Conservation (phyloP, 2,888 invertebrate genomes). For the Drosophila falleni region DNA sequence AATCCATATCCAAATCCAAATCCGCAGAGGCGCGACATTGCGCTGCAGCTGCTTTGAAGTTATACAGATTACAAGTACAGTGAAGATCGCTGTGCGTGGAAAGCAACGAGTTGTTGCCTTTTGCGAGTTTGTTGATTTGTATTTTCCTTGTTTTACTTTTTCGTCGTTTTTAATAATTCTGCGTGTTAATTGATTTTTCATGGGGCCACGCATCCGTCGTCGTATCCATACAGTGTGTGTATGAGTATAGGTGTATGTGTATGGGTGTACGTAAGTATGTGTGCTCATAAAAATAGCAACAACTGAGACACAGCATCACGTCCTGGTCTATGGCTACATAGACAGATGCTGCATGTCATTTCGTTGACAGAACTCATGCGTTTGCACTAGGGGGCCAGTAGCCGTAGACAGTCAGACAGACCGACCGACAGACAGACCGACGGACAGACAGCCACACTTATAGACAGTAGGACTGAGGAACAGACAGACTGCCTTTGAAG, state of each 20-base stretch:
- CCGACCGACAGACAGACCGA: slow-evolving; percentile 26
- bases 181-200: slow-evolving; percentile 82
- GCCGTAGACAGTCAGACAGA: slow-evolving; percentile 29
- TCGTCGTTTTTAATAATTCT: slow-evolving; percentile 77
- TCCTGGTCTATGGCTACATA: slow-evolving; percentile 72
- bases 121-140: slow-evolving; percentile 21
- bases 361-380: slow-evolving; percentile 79
- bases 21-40: slow-evolving; percentile 72
- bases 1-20: slow-evolving; percentile 58
- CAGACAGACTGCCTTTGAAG: slow-evolving; percentile 58
- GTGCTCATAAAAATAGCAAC: slow-evolving; percentile 76
- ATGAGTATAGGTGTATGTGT: slow-evolving; percentile 22
- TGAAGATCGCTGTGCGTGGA: slow-evolving; percentile 22
- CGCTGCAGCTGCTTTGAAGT: slow-evolving; percentile 74
- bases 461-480: slow-evolving; percentile 15
- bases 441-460: slow-evolving; percentile 23
- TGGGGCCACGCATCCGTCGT: slow-evolving; percentile 80
- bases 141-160: slow-evolving; percentile 45
- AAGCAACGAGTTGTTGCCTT: slow-evolving; percentile 22
- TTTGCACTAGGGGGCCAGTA: slow-evolving; percentile 43
- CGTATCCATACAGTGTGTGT: slow-evolving; percentile 38
- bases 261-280: slow-evolving; percentile 13
- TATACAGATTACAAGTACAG: slow-evolving; percentile 29
- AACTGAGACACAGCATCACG: slow-evolving; percentile 73
- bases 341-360: slow-evolving; percentile 81